A percentile compares a stretch with the other conserved stretches of the same genome.
phyloP scores from a whole-genome alignment of 2,113 vertebrate genomes.

The Menura novaehollandiae region DNA sequence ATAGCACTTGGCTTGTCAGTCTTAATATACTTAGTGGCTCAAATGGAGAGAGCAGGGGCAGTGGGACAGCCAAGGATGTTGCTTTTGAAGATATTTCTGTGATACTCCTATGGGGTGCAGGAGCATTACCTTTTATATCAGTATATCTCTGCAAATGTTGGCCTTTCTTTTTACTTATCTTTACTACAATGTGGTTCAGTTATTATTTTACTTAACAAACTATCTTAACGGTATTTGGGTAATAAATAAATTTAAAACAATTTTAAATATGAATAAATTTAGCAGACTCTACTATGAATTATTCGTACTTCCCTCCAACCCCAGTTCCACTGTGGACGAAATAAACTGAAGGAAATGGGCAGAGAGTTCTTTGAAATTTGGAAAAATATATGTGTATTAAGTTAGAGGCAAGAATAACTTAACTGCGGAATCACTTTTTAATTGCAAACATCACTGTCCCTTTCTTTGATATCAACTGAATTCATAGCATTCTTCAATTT shows the following conservation, averaged over 20 bases:
- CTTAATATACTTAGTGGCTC: background rate
- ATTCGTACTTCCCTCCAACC: background rate
- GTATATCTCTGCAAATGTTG: background rate
- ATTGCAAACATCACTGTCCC: background rate
- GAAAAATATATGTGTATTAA: background rate
- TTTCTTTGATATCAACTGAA: background rate
- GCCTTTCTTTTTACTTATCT: background rate
- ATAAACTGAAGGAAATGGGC: background rate
- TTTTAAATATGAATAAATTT: background rate
- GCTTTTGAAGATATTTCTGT: background rate
- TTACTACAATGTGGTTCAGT: background rate
- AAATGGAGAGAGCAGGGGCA: background rate
- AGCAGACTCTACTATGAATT: background rate
- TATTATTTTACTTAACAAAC: background rate
- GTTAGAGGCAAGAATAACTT: background rate
- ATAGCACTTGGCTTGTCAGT: background rate
- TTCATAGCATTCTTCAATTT: conserved; percentile 7
- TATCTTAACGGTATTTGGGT: background rate
- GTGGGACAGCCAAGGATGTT: background rate
- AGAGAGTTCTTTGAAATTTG: background rate
- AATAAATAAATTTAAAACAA: background rate
- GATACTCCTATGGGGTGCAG: background rate
- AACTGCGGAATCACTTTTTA: background rate
- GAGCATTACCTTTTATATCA: background rate
- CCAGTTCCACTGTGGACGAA: background rate